Conservation (phyloP, 1,140 invertebrate species). For the Drosophila santomea region DNA sequence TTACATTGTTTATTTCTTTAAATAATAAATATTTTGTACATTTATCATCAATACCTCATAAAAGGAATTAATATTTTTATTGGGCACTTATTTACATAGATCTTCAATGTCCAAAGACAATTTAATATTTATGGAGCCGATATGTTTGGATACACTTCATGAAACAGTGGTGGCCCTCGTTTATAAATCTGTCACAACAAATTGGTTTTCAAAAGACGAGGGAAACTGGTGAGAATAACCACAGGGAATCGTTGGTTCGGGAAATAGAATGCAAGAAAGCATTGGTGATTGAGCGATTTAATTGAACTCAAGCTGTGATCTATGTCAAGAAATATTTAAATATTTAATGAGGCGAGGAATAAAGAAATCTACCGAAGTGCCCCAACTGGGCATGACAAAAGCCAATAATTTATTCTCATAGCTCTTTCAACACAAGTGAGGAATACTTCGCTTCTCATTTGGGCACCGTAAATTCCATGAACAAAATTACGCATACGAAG, state of each 20-base stretch:
- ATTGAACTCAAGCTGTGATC: constrained; percentile 26
- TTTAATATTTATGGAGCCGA: constrained; percentile 23
- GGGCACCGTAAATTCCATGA: not conserved
- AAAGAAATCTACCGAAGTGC: not conserved
- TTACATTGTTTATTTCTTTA: too few species aligned
- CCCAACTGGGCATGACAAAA: not conserved
- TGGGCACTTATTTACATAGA: not conserved
- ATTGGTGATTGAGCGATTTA: constrained; percentile 25
- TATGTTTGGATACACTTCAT: constrained; percentile 25
- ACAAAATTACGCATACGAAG: constrained; percentile 46
- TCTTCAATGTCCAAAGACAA: constrained; percentile 1
- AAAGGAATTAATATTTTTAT: not conserved
- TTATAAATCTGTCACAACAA: constrained; percentile 36
- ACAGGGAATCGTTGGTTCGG: not conserved
- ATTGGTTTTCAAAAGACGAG: constrained; percentile 2
- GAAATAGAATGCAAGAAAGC: constrained; percentile 23
- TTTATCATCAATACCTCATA: not conserved
- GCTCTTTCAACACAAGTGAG: not conserved
- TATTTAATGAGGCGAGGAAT: constrained; percentile 14
- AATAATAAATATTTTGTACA: too few species aligned
- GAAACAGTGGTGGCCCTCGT: constrained; percentile 23
- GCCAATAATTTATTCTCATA: not conserved
- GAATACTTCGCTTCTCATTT: not conserved
- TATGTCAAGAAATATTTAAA: not conserved
- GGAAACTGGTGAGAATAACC: constrained; percentile 3